Evolutionary conservation across 2,113 vertebrate species (phyloP).

Genomic region (Cyanoderma ruficeps): DNA sequence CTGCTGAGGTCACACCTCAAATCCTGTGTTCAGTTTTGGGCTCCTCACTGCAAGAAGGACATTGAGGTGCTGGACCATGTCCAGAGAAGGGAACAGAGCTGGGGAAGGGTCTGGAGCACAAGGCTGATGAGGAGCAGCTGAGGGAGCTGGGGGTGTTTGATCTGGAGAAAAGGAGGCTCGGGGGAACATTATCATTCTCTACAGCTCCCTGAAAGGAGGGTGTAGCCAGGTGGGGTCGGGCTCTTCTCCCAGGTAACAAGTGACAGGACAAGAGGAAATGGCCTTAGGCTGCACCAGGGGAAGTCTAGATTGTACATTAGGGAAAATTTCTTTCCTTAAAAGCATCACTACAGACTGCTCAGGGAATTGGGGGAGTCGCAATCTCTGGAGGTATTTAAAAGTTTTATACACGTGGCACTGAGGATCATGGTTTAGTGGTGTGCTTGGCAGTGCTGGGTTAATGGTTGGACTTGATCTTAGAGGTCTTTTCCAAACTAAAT

Average conservation of each 20-base stretch:
- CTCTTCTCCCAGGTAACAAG: background rate
- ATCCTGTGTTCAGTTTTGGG: background rate
- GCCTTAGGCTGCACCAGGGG: background rate
- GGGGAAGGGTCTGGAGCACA: background rate
- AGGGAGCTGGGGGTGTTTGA: background rate
- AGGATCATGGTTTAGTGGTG: background rate
- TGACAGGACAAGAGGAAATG: background rate
- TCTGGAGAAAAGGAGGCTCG: background rate
- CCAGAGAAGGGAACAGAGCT: background rate
- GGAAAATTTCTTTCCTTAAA: background rate
- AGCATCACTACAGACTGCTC: background rate
- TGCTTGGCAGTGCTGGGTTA: background rate
- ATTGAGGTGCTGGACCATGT: rapidly evolving
- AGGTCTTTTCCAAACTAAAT: background rate
- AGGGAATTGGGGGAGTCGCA: background rate
- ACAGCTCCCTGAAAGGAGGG: background rate
- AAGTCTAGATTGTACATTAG: background rate
- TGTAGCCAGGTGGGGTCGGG: rapidly evolving
- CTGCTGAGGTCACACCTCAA: background rate
- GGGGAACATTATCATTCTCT: too few relatives aligned
- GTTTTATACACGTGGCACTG: background rate
- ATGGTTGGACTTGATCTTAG: background rate
- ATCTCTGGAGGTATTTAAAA: background rate
- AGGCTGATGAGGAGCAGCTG: background rate
- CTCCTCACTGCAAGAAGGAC: background rate